Percentiles rank a stretch among this genome's conserved stretches.
phyloP scores from a whole-genome alignment of 2,797 vertebrate species.

The Hyperoplus lanceolatus region DNA sequence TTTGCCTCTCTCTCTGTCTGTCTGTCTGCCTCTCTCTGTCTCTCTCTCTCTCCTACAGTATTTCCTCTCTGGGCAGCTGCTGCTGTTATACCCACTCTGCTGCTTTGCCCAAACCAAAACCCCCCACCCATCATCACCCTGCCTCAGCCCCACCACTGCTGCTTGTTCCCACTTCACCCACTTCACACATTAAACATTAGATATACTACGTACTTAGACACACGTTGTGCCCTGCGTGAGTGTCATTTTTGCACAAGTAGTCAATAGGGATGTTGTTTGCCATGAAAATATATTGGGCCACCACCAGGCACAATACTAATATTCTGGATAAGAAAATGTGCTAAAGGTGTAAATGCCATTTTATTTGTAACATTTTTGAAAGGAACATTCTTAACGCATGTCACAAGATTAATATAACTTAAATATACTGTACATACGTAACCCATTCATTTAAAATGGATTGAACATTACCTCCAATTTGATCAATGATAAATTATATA shows the following conservation, averaged over 20 bases:
- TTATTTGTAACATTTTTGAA: no score
- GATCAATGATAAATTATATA: no score
- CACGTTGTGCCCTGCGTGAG: neutral
- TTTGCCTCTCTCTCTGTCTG: conserved; percentile 12
- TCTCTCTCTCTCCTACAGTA: conserved; percentile 21
- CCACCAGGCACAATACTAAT: no score
- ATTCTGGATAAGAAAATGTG: no score
- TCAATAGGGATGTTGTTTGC: no score
- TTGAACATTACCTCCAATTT: no score
- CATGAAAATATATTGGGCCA: no score
- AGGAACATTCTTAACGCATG: no score
- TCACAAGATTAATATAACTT: no score
- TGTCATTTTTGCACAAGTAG: neutral
- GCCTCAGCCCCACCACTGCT: conserved; percentile 32
- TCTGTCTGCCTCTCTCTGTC: conserved; percentile 4
- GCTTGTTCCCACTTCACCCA: neutral
- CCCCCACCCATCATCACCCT: conserved; percentile 32
- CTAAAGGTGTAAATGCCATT: no score
- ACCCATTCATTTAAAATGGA: no score
- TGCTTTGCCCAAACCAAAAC: conserved; percentile 12
- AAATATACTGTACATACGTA: no score
- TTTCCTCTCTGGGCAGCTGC: conserved; percentile 76
- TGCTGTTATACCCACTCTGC: conserved; percentile 67
- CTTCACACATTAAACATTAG: neutral
- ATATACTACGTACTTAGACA: conserved; percentile 27